Base-by-base conservation (phyloP, 1,140 invertebrate genomes). In the Zaprionus ghesquierei region DNA sequence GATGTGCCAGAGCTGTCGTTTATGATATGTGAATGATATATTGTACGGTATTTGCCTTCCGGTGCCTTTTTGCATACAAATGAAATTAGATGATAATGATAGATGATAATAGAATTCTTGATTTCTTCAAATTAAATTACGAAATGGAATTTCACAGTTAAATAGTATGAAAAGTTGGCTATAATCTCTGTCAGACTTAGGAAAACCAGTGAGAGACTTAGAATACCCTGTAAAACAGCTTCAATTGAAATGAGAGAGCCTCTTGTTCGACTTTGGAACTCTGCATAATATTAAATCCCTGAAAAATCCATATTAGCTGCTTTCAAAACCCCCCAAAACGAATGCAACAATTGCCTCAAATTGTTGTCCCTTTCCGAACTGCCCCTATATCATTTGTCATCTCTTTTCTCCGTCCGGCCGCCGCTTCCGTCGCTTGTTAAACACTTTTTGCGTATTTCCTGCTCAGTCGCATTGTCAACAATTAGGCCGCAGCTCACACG, bases 401-500 rank as follows among this genome's bases (percentile, higher is more conserved):
- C 20, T 41, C 49, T 54, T 41, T 29, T 10, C 15, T n/a, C 38
- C 31, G 22, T 4, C 25, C 51, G 15, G 9, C 10, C 5, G 35
- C 51, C 38, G 49, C 29, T 33, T 51, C n/a, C 44, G 20, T 27
- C 63, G 61, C 53, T 65, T 65, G 62, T 70, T 70, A 70, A 64
- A 58, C 10, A 20, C 70, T 64, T 71, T 71, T 61, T 64, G 61
- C 65, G 65, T 58, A 71, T 73, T 56, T 79, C 78, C 74, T 86
- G 81, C 81, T 85, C 81, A 86, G 65, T 79, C 81, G 74, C 58
- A 77, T 77, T 85, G 81, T 81, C 77, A 81, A 81, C 81, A 86
- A 85, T 86, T 85, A 86, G 59, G 68, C 81, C 59, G 69, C 38
- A 54, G 54, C 65, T 63, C 74, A 38, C 58, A 74, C 68, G 73